Percentiles rank a stretch among this genome's conserved stretches.
Evolutionary conservation across 2,888 invertebrate genomes (phyloP).

Genomic region (Dryomyza anilis): DNA sequence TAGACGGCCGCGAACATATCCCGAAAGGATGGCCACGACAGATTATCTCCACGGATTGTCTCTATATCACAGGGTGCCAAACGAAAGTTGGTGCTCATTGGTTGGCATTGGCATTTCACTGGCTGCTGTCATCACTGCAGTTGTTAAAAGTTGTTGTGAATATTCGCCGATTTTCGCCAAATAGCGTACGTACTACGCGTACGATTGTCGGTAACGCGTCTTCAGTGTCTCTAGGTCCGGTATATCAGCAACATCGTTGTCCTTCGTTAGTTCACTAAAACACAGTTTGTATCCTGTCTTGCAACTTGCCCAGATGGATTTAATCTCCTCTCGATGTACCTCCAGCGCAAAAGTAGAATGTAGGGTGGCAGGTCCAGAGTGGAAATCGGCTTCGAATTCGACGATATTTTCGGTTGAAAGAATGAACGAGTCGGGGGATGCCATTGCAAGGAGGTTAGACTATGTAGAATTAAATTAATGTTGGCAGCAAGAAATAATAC

Average conservation of each 20-base stretch:
- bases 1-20: too few species aligned
- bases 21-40: too few species aligned
- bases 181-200: neutral
- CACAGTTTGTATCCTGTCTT: neutral
- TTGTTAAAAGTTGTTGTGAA: neutral
- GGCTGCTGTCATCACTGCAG: neutral
- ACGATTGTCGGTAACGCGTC: neutral
- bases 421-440: neutral
- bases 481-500: too few species aligned
- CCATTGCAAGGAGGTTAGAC: too few species aligned
- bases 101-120: too few species aligned
- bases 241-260: neutral
- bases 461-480: too few species aligned
- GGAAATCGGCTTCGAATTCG: neutral
- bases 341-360: neutral
- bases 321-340: neutral
- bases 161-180: neutral
- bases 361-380: neutral
- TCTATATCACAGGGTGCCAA: too few species aligned
- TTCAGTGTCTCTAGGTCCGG: neutral
- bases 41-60: too few species aligned
- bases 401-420: conserved; percentile 26
- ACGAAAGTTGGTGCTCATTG: too few species aligned
- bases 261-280: neutral
- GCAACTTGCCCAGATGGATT: neutral